Evolutionary conservation across 2,797 vertebrate species (phyloP).

Genomic region (Tolypeutes matacus): DNA sequence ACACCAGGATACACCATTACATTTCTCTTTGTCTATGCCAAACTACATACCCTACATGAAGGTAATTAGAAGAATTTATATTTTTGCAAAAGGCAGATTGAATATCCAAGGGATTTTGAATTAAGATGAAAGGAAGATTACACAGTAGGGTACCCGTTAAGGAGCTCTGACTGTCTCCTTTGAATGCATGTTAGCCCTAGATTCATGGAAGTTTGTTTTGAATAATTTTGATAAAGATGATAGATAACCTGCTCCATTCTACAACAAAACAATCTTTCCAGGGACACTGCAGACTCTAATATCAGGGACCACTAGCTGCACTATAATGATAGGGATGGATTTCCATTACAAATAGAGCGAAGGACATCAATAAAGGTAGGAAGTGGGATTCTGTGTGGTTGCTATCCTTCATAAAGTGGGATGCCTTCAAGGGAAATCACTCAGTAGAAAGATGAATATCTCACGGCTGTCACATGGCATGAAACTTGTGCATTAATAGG

Average conservation of each 20-base stretch:
- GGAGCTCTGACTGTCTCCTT: conserved; percentile 26
- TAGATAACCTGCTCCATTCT: conserved; percentile 53
- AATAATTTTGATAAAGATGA: conserved; percentile 74
- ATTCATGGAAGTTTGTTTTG: conserved; percentile 67
- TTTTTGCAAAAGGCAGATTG: conserved; percentile 71
- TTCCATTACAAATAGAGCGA: conserved; percentile 79
- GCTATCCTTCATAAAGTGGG: conserved; percentile 58
- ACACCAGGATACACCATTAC: conserved; percentile 31
- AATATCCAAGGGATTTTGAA: conserved; percentile 78
- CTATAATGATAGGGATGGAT: conserved; percentile 57
- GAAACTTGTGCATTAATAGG: conserved; percentile 69
- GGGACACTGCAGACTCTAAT: conserved; percentile 27
- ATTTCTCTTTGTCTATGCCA: conserved; percentile 66
- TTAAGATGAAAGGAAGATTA: conserved; percentile 84
- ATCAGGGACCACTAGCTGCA: neutral
- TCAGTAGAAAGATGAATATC: conserved; percentile 77
- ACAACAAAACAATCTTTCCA: conserved; percentile 58
- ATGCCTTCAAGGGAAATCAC: conserved; percentile 77
- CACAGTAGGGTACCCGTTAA: conserved; percentile 58
- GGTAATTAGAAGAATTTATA: conserved; percentile 80
- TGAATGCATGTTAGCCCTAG: conserved; percentile 14
- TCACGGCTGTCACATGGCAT: conserved; percentile 3
- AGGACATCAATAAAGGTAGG: conserved; percentile 65
- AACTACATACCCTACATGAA: conserved; percentile 51
- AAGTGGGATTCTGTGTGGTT: conserved; percentile 41